Percentiles rank a stretch among this genome's conserved stretches.
phyloP scores from a whole-genome alignment of 1,140 invertebrate genomes.

The Eriocheir sinensis region DNA sequence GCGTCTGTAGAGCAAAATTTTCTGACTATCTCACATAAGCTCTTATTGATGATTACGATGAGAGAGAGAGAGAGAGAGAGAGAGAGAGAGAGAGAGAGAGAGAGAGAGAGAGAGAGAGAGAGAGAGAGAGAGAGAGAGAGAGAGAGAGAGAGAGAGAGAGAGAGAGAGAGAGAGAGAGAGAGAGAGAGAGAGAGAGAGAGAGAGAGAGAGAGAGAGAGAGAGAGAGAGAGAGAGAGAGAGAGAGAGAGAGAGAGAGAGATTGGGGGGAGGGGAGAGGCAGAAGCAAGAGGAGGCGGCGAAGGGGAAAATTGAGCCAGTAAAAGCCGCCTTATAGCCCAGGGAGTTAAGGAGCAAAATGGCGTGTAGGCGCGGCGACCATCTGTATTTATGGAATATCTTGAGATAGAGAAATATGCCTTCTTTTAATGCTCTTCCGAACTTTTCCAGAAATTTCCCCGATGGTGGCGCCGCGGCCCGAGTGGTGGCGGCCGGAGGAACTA shows the following conservation, averaged over 20 bases:
- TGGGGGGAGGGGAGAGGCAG: neutral
- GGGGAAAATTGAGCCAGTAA: neutral
- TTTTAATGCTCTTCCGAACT: constrained; percentile 25
- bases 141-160: neutral
- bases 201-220: neutral
- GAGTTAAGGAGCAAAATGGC: neutral
- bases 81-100: neutral
- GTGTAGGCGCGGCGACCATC: neutral
- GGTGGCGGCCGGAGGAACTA: too few species aligned
- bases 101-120: neutral
- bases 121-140: neutral
- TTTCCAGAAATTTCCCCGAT: neutral
- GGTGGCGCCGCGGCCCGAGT: too few species aligned
- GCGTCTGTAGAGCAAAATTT: too few species aligned
- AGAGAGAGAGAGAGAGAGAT: neutral
- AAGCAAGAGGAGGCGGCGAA: neutral
- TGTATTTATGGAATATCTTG: constrained; percentile 1
- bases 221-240: neutral
- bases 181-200: neutral
- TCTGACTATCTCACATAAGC: too few species aligned
- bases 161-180: neutral
- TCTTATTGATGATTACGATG: neutral
- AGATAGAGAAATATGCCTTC: neutral
- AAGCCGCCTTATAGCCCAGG: neutral
- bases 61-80: neutral